Evolutionary conservation across 2,113 vertebrate species (phyloP), one percentile per base, ranked within the genome.

Genomic region (Leptocoma aspasia): DNA sequence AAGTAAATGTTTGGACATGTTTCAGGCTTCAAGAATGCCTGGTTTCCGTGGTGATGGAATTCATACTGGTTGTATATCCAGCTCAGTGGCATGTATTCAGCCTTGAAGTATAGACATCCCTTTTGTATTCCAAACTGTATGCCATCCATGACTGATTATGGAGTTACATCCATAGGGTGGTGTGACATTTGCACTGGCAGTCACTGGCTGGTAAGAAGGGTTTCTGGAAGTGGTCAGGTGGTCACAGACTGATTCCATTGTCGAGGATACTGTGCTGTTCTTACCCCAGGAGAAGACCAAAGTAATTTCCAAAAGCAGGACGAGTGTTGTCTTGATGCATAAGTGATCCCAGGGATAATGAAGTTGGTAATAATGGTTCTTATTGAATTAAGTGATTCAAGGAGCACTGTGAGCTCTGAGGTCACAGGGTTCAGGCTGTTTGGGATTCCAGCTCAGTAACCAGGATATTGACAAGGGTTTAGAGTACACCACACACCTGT

Each of bases 401-500:
- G 69, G 73, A 78, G 83, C 11, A 4, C 42, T 78, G 23, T 88
- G 60, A 72, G 52, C 45, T 50, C 39, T 1, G 8, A 57, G 61
- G 53, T 90, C 39, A n/a, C 35, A 57, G 4, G 28, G 69, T 72
- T 66, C 3, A 2, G 59, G 19, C 61, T 89, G 23, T 87, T 82
- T 79, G 70, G 65, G 49, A 82, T 82, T 94, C 75, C 76, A 69
- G 39, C 83, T 92, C 63, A 50, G 54, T 37, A 92, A 79, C 76
- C 54, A 87, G 86, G 70, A 47, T 91, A 59, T 71, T 78, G 71
- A 77, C 61, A 73, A 39, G n/a, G 60, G 45, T 65, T 93, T 68
- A n/a, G 91, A 89, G 59, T 53, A 88, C 39, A 63, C 39, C 63
- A 63, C 69, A 64, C 91, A 92, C 94, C 87, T 95, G 80, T 94